Conservation (phyloP, 2,888 invertebrate species). For the Drosophila quasianomalipes region DNA sequence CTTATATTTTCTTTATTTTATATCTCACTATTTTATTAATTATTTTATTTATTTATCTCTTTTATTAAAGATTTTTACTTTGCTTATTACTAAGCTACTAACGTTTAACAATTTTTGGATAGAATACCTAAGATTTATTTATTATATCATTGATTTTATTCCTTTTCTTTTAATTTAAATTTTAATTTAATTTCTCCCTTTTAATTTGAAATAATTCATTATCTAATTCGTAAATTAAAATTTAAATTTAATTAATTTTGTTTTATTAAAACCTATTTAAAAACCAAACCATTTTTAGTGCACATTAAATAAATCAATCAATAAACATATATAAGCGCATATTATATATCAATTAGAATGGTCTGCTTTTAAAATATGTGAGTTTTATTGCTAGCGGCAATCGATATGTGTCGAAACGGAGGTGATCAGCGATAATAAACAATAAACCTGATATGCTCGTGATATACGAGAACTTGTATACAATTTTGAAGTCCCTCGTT, state of each 20-base stretch:
- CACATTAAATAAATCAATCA: no score
- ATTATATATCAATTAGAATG: not conserved
- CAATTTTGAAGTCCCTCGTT: not conserved
- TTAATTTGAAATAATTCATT: not conserved
- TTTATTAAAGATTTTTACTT: no score
- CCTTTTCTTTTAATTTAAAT: not conserved
- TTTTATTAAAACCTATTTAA: not conserved
- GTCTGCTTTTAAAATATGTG: no score
- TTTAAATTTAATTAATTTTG: not conserved
- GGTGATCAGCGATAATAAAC: not conserved
- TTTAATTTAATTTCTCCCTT: not conserved
- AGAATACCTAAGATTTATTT: no score
- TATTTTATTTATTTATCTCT: no score
- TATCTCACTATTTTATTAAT: no score
- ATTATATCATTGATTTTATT: not conserved
- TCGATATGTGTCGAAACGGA: no score
- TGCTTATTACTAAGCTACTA: no score
- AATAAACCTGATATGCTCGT: not conserved
- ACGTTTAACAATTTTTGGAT: no score
- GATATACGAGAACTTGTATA: not conserved
- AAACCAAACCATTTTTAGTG: not conserved
- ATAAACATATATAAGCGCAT: no score
- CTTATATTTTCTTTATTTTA: not conserved
- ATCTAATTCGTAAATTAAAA: not conserved
- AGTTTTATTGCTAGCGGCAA: no score